phyloP scores from a whole-genome alignment of 1,140 invertebrate genomes.

The Cydia splendana region DNA sequence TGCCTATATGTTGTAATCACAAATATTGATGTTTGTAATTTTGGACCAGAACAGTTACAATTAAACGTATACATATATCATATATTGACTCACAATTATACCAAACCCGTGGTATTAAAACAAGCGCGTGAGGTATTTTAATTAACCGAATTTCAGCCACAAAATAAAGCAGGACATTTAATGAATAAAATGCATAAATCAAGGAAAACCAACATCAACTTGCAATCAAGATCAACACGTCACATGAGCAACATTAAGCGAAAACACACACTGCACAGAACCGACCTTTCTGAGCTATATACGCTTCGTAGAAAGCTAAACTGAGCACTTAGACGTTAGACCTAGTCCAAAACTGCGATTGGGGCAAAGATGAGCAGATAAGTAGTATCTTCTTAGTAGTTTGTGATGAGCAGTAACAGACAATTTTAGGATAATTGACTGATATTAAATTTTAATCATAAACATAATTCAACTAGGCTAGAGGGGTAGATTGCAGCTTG shows the following conservation, averaged over 20 bases:
- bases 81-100: background rate
- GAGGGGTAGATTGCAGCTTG: too few relatives aligned
- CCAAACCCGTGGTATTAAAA: background rate
- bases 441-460: too few relatives aligned
- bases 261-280: background rate
- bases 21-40: background rate
- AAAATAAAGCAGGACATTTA: conserved; percentile 10
- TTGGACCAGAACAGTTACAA: background rate
- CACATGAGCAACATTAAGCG: background rate
- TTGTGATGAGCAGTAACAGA: background rate
- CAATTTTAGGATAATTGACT: too few relatives aligned
- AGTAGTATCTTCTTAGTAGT: too few relatives aligned
- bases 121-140: background rate
- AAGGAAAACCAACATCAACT: conserved; percentile 15
- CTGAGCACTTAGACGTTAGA: conserved; percentile 3
- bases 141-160: conserved; percentile 21
- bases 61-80: background rate
- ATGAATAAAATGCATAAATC: conserved; percentile 24
- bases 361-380: conserved; percentile 3
- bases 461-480: too few relatives aligned
- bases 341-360: background rate
- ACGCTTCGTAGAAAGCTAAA: background rate
- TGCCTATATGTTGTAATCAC: background rate
- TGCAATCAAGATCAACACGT: conserved; percentile 12
- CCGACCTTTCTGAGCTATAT: background rate